Base-by-base conservation (phyloP, 2,888 invertebrate genomes). In the Tetrapedia diversipes region DNA sequence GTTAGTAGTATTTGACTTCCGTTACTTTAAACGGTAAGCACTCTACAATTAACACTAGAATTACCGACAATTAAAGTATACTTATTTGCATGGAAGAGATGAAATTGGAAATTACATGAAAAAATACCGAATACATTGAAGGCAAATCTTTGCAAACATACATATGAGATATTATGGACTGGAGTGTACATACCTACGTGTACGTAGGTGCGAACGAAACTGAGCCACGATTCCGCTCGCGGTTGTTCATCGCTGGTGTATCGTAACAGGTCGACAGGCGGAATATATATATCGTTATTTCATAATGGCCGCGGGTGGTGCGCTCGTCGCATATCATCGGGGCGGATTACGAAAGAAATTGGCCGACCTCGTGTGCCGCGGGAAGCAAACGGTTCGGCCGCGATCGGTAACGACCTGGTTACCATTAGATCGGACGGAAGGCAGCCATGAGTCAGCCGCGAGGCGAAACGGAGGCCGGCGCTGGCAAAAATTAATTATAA, bases 221-320 rank as follows among this genome's bases (percentile, higher is more conserved):
- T 29, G 67, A 41, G 49, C 56, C 56, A 49, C 61, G 56, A 64
- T 51, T 56, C 61, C 7, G 10, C n/a, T 1, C 24, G 14, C 45
- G 49, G 41, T 51, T 43, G 72, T 72, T 67, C 37, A 39, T 71
- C 53, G 22, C n/a, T 7, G 29, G 45, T 41, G 19, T 72, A 75
- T 72, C 73, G 83, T 81, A 81, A 82, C 70, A 47, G 57, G 53
- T 45, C 53, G 61, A 59, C 74, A 77, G 51, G 65, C 45, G 43
- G 81, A 85, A 82, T 85, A 63, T 63, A 63, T 82, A 77, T 80
- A 85, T 82, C 80, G 80, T 74, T 72, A 80, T 88, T 87, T 85
- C 86, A 80, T 83, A 87, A 87, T 80, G 68, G 67, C 69, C 77
- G 85, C 81, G 86, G 82, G 81, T 82, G 82, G 77, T 81, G 74